These are phyloP conservation scores for Rynchops niger DNA, from an alignment of 2,113 vertebrate genomes.

Conservation along the genomic window DNA sequence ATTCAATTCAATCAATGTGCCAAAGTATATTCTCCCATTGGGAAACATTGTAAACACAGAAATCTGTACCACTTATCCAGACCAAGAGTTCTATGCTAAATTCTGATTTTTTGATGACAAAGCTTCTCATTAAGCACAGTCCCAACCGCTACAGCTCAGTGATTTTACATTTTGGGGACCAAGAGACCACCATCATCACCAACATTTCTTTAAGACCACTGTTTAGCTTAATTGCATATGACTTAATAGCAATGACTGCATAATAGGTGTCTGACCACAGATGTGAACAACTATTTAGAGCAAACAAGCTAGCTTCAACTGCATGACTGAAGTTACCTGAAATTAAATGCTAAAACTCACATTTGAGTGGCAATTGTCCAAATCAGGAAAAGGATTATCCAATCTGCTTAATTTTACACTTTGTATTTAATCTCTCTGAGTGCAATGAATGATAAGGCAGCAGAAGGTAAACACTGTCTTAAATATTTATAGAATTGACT, in stretches of 20 bases:
- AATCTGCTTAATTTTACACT: not conserved
- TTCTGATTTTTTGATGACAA: not conserved
- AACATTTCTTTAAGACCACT: not conserved
- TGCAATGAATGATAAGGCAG: not conserved
- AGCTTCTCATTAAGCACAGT: not conserved
- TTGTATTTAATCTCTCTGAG: not conserved
- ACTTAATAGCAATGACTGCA: not conserved
- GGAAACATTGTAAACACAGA: fast-evolving
- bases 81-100: not conserved
- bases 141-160: not conserved
- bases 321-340: not conserved
- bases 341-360: not conserved
- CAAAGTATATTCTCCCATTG: not conserved
- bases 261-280: not conserved
- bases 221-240: not conserved
- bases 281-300: not conserved
- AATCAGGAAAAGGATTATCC: not conserved
- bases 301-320: not conserved
- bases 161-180: not conserved
- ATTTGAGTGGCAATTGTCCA: not conserved
- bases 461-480: not conserved
- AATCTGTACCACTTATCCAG: not conserved
- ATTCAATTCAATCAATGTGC: not conserved
- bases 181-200: not conserved
- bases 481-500: not conserved